Conservation (phyloP, 1,140 invertebrate genomes). For the Whitmania pigra region DNA sequence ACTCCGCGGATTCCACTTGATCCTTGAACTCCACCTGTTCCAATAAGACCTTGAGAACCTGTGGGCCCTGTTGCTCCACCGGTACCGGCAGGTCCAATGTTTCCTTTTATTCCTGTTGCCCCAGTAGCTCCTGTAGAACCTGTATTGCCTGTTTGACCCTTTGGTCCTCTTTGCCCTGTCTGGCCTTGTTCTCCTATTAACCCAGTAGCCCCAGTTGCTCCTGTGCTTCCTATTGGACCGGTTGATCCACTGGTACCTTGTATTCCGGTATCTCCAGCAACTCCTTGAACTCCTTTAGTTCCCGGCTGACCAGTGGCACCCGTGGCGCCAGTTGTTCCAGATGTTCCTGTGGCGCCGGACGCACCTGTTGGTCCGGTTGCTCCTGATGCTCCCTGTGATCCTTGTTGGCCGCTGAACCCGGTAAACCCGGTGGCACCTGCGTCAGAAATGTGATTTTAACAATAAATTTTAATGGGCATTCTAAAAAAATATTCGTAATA, state of each 20-base stretch:
- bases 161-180: constrained; percentile 46
- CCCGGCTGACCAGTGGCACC: not conserved
- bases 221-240: not conserved
- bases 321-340: not conserved
- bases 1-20: no score
- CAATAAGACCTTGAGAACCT: constrained; percentile 12
- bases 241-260: not conserved
- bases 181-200: not conserved
- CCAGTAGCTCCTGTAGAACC: constrained; percentile 13
- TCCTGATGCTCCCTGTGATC: no score
- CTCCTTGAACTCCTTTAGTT: not conserved
- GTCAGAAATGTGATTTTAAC: no score
- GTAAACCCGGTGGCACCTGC: not conserved
- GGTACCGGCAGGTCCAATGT: not conserved
- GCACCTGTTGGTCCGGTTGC: not conserved
- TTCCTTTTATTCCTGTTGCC: not conserved
- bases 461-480: no score
- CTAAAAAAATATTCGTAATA: not conserved
- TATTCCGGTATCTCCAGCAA: not conserved
- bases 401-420: not conserved
- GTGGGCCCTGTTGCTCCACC: not conserved
- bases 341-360: not conserved
- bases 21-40: no score
- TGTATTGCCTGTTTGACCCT: not conserved
- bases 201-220: not conserved